Conservation (phyloP, 2,113 vertebrate genomes). For the Colossoma macropomum region DNA sequence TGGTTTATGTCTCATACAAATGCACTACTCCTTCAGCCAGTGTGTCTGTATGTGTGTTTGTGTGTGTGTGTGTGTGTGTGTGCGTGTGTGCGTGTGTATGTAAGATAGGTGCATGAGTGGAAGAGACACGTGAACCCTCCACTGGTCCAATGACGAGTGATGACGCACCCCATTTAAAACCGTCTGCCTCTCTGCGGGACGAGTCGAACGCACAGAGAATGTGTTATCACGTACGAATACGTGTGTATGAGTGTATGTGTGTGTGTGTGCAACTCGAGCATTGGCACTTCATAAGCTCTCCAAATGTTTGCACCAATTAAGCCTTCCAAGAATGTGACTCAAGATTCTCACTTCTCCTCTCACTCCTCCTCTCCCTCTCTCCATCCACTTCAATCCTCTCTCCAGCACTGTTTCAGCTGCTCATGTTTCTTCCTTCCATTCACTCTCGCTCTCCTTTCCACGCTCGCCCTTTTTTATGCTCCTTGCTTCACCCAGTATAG, state of each 20-base stretch:
- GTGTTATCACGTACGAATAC: conserved; percentile 50
- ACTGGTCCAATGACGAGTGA: conserved; percentile 45
- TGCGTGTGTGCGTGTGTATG: too few relatives aligned
- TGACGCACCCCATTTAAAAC: conserved; percentile 56
- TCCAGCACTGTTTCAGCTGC: conserved; percentile 41
- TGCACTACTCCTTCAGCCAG: background rate
- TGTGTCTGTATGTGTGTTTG: background rate
- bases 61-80: too few relatives aligned
- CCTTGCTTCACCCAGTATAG: background rate
- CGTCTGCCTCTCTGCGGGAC: conserved; percentile 48
- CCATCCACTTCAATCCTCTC: conserved; percentile 33
- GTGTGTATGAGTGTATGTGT: conserved; percentile 43
- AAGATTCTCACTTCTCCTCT: conserved; percentile 72
- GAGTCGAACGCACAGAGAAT: conserved; percentile 22
- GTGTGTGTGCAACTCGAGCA: conserved; percentile 40
- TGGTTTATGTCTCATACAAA: conserved; percentile 1
- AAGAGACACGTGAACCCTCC: conserved; percentile 49
- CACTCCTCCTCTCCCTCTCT: conserved; percentile 49
- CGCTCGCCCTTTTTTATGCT: background rate
- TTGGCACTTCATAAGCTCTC: conserved; percentile 63
- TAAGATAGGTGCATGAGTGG: background rate
- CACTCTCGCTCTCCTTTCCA: conserved; percentile 15
- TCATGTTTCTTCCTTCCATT: background rate
- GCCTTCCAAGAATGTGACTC: conserved; percentile 74
- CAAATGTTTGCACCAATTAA: conserved; percentile 70